Evolutionary conservation across 2,113 vertebrate species (phyloP).

Genomic region (Lichenostomus cassidix): DNA sequence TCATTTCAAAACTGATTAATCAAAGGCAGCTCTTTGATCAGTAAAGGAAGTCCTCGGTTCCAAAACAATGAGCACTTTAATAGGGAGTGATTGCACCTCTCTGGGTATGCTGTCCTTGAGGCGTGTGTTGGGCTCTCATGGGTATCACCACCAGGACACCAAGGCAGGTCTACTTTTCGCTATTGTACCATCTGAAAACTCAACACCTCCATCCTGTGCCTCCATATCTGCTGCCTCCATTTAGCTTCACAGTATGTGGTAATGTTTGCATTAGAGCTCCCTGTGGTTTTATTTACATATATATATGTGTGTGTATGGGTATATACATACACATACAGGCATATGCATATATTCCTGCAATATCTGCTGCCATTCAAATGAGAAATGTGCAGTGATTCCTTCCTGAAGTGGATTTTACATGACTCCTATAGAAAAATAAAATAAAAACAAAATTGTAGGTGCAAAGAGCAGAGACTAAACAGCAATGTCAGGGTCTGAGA

Average conservation of each 20-base stretch:
- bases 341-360: not conserved
- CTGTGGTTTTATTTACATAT: not conserved
- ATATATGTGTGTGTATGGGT: not conserved
- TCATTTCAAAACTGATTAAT: conserved; percentile 12
- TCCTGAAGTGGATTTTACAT: not conserved
- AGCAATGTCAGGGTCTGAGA: not conserved
- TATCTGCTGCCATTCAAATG: not conserved
- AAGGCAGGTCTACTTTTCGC: not conserved
- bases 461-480: conserved; percentile 19
- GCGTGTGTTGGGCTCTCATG: not conserved
- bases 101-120: not conserved
- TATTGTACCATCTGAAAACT: not conserved
- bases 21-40: conserved; percentile 32
- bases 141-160: not conserved
- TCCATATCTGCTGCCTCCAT: fast-evolving
- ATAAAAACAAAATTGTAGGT: too few species aligned
- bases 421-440: not conserved
- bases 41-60: not conserved
- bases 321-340: not conserved
- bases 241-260: fast-evolving
- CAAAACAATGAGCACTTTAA: not conserved
- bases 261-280: not conserved
- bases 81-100: not conserved
- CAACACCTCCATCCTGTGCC: not conserved
- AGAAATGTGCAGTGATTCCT: not conserved